Evolutionary conservation across 1,140 invertebrate species (phyloP), one percentile per base, ranked within the genome.

Genomic region (Drosophila sp.): DNA sequence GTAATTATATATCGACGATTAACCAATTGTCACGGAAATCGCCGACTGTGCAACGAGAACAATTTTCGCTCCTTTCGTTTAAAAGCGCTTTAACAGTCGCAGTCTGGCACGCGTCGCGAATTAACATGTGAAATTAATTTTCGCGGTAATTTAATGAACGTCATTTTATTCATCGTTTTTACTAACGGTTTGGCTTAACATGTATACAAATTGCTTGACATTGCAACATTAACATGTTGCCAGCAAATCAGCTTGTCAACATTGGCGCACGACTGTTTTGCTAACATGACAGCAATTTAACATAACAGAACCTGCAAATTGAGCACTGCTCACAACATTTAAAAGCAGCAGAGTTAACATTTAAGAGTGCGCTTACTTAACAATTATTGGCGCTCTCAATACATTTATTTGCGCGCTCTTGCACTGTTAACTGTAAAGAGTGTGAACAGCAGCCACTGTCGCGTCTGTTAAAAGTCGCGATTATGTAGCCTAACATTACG

Each of bases 401-500:
- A 14, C 5, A 18, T 13, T n/a, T 46, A 3, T 11, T 32, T 13
- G 2, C 2, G 9, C 54, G 59, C 54, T 64, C 80, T 83, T 84
- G 6, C 1, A 1, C 50, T 80, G 80, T 73, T 80, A 76, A 59
- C 14, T 45, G n/a, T 0, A 34, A 76, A 83, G 76, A 70, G 78
- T 7, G 21, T 11, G 32, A 53, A 63, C 62, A 57, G 72, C 62
- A 50, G 78, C 58, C 73, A 80, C 61, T 84, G 59, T 21, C 21
- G 27, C 36, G 36, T 58, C 66, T 73, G 63, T 76, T 78, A 79
- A 76, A 73, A 78, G 80, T 72, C 74, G 70, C 69, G 82, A 80
- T 86, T 86, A 84, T 87, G 82, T 83, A 73, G 76, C 76, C 79
- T 87, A 89, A 87, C 82, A 87, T 87, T 87, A 87, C 82, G 82